Conservation (phyloP, 2,797 vertebrate genomes). For the Eupleurogrammus muticus region DNA sequence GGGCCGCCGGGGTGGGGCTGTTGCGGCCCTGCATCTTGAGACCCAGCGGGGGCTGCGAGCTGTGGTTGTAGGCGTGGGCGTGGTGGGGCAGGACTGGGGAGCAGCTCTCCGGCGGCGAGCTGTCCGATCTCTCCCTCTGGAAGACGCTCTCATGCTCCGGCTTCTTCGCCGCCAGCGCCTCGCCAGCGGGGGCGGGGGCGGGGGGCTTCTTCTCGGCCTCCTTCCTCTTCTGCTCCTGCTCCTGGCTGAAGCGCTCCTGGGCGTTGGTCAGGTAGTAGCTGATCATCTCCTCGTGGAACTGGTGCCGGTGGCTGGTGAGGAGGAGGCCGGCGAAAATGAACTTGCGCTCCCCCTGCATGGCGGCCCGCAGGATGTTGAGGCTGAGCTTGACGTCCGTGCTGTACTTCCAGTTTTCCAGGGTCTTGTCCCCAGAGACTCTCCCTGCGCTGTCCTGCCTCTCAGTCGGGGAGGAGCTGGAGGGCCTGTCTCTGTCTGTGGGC, state of each 20-base stretch:
- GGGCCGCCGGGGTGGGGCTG: constrained; percentile 86
- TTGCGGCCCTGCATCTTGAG: constrained; percentile 91
- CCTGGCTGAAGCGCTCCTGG: constrained; percentile 97
- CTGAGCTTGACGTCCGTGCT: constrained; percentile 99
- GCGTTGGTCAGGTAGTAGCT: constrained; percentile 96
- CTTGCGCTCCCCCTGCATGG: constrained; percentile 99
- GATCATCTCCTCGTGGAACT: constrained; percentile 99
- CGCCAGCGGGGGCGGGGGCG: constrained; percentile 63
- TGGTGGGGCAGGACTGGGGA: constrained; percentile 91
- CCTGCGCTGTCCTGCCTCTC: constrained; percentile 83
- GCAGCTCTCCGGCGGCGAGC: constrained; percentile 90
- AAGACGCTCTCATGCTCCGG: constrained; percentile 86
- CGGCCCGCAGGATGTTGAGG: constrained; percentile 97
- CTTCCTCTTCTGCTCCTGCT: constrained; percentile 95
- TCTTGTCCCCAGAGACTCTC: constrained; percentile 83
- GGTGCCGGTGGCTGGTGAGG: constrained; percentile 97
- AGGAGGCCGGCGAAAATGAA: constrained; percentile 98
- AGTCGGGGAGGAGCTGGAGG: constrained; percentile 86
- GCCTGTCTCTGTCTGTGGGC: constrained; percentile 91
- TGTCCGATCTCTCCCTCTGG: constrained; percentile 88
- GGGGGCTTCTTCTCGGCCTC: constrained; percentile 87
- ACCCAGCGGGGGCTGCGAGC: constrained; percentile 87
- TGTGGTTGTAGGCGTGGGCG: constrained; percentile 88
- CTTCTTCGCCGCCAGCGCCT: constrained; percentile 85
- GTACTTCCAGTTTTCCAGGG: constrained; percentile 95